These are phyloP conservation scores for Amiota minor DNA, from an alignment of 2,888 invertebrate species.

Conservation along the genomic window DNA sequence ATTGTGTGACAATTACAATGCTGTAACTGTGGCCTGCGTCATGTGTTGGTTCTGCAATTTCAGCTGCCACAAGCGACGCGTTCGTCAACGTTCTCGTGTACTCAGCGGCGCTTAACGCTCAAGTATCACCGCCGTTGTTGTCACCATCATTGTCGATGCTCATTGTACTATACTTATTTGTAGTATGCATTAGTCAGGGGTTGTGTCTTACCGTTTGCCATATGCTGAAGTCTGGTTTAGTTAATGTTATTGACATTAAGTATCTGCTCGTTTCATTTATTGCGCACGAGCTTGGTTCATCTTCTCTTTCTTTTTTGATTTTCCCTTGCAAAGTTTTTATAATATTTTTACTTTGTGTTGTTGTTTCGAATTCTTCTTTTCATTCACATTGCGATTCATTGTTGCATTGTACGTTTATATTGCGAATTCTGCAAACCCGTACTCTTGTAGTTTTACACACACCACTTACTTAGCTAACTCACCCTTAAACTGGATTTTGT, in stretches of 20 bases:
- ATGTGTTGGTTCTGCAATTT: not conserved
- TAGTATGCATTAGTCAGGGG: too few species aligned
- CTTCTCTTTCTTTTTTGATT: not conserved
- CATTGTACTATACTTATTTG: too few species aligned
- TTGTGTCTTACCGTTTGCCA: conserved; percentile 34
- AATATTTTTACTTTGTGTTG: not conserved
- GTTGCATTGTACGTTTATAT: not conserved
- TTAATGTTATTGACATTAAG: conserved; percentile 65
- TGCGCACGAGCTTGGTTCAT: not conserved
- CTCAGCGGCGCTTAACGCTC: conserved; percentile 25
- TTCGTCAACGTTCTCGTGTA: too few species aligned
- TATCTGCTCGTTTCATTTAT: conserved; percentile 18
- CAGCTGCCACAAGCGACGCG: too few species aligned
- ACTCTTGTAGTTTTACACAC: conserved; percentile 1
- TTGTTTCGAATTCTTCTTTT: too few species aligned
- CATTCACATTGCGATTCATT: not conserved
- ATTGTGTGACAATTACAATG: conserved; percentile 22
- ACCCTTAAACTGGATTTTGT: not conserved
- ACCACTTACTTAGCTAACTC: not conserved
- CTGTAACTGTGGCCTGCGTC: not conserved
- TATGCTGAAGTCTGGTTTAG: conserved; percentile 47
- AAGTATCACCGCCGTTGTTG: conserved; percentile 44
- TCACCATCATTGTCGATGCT: too few species aligned
- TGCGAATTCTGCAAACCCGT: not conserved
- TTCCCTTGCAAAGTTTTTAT: not conserved